phyloP scores from a whole-genome alignment of 2,888 invertebrate genomes.

The Drosophila falleni region DNA sequence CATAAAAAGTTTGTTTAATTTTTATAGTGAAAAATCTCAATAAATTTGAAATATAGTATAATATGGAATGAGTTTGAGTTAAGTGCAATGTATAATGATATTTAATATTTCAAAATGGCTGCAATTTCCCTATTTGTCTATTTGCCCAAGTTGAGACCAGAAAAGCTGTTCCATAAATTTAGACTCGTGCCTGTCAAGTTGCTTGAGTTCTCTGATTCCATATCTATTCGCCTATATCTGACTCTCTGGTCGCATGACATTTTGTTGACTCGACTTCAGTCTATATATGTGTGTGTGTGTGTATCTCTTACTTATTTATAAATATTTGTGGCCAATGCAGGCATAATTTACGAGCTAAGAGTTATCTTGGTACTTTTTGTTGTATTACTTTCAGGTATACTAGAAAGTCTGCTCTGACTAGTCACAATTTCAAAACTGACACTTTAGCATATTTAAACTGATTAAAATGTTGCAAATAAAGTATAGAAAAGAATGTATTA shows the following conservation, averaged over 20 bases:
- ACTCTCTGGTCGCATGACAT: conserved; percentile 61
- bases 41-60: neutral
- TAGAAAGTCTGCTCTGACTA: conserved; percentile 7
- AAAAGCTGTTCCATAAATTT: conserved; percentile 64
- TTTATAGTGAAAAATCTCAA: neutral
- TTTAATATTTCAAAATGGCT: conserved; percentile 25
- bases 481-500: neutral
- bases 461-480: conserved; percentile 1
- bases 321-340: conserved; percentile 61
- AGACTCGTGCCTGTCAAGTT: conserved; percentile 60
- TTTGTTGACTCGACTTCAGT: conserved; percentile 47
- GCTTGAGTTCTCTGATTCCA: conserved; percentile 21
- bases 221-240: conserved; percentile 56
- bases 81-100: conserved; percentile 7
- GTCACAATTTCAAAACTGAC: conserved; percentile 30
- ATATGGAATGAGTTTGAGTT: neutral
- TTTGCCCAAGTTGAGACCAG: conserved; percentile 18
- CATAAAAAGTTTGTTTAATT: neutral
- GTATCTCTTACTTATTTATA: conserved; percentile 30
- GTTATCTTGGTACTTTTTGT: conserved; percentile 47
- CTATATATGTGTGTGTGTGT: neutral
- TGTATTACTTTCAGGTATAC: conserved; percentile 3
- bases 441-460: conserved; percentile 26
- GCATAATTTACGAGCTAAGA: conserved; percentile 41
- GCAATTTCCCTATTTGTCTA: conserved; percentile 30